Base-by-base conservation (phyloP, 2,888 invertebrate genomes). In the Heteromurus nitidus region DNA sequence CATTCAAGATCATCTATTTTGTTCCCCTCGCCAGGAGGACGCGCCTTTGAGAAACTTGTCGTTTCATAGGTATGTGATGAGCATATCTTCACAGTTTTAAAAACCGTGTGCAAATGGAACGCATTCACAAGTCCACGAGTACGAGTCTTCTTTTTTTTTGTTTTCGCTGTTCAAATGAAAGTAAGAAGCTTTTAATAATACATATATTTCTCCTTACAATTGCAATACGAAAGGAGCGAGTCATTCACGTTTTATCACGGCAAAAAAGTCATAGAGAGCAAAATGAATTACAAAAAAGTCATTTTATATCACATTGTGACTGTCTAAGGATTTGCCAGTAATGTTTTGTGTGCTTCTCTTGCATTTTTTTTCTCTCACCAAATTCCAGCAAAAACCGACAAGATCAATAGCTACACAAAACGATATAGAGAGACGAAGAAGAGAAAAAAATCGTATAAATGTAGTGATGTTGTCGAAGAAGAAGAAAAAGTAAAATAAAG, bases 321-420 rank as follows among this genome's bases (percentile, higher is more conserved):
- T 53, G 22, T 22, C 9, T 36, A 36, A 9, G 24, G 47, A n/a
- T 47, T 47, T 47, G 16, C 13, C 13, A 13, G 7, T 36, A 36
- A 36, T 47, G n/a, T 36, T 36, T 36, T 36, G 36, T 5, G 36
- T 36, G 7, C 13, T 24, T 53, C 53, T 13, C 22, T 53, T 60
- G 60, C 24, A 2, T 55, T 13, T 30, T 60, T 30, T n/a, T 18
- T 60, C 20, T 50, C 18, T 50, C 31, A 60, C 1, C 30, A 30
- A 60, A 60, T 60, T 60, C 60, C 60, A 60, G 30, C 3, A 13
- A 7, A 30, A 60, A 60, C 60, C 60, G 18, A 60, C 60, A n/a
- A 5, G 11, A 47, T 13, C 47, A 47, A 47, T 47, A n/a, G 47
- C 3, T 11, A 47, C n/a, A n/a, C n/a, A n/a, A n/a, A n/a, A n/a